phyloP scores from a whole-genome alignment of 2,113 vertebrate genomes.

The Cervus canadensis region DNA sequence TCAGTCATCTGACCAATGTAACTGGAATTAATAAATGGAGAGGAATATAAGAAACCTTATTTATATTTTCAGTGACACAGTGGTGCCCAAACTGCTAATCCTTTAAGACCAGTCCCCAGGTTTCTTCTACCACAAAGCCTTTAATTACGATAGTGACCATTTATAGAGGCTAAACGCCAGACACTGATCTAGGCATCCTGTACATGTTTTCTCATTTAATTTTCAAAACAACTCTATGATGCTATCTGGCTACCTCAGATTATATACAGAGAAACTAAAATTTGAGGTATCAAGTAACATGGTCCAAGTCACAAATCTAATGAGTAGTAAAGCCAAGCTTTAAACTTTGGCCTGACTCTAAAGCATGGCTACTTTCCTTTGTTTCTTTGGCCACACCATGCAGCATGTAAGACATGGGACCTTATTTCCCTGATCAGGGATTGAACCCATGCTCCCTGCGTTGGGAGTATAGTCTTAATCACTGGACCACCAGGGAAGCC shows the following conservation, averaged over 20 bases:
- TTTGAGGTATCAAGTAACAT: background rate
- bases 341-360: background rate
- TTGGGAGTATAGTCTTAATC: background rate
- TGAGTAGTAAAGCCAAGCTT: background rate
- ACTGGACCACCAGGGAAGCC: background rate
- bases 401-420: background rate
- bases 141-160: background rate
- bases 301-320: background rate
- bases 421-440: background rate
- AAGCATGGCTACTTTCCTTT: background rate
- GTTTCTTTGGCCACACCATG: background rate
- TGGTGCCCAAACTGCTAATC: background rate
- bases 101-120: background rate
- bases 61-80: background rate
- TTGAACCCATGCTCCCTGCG: background rate
- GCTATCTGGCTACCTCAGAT: background rate
- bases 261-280: background rate
- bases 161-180: background rate
- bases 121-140: background rate
- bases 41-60: background rate
- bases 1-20: constrained; percentile 22
- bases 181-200: background rate
- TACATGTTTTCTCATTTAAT: background rate
- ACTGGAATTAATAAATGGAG: background rate
- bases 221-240: background rate